Evolutionary conservation across 2,888 invertebrate genomes (phyloP).

Genomic region (Noctua janthe): DNA sequence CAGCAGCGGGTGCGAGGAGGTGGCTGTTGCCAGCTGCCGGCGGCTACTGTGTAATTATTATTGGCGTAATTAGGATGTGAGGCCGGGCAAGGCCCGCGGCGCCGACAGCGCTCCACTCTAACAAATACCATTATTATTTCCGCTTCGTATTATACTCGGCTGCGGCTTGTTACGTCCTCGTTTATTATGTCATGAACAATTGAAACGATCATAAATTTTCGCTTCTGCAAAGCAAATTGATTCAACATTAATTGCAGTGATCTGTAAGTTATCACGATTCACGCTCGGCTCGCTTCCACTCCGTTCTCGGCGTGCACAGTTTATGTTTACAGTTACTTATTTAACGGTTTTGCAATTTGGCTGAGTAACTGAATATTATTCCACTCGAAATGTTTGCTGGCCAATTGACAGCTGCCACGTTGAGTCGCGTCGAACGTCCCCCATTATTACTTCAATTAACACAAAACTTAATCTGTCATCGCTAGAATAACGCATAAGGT

Average conservation of each 20-base stretch:
- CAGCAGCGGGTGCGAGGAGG: constrained; percentile 75
- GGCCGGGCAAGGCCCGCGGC: constrained; percentile 83
- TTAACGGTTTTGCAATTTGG: constrained; percentile 80
- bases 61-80: constrained; percentile 90
- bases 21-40: constrained; percentile 75
- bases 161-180: constrained; percentile 84
- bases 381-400: constrained; percentile 70
- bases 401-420: constrained; percentile 72
- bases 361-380: constrained; percentile 73
- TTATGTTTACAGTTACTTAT: constrained; percentile 81
- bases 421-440: constrained; percentile 51
- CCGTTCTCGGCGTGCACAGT: constrained; percentile 59
- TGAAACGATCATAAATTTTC: constrained; percentile 84
- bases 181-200: constrained; percentile 86
- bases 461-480: constrained; percentile 72
- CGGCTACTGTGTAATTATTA: constrained; percentile 88
- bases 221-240: constrained; percentile 83
- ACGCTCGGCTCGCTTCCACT: constrained; percentile 63
- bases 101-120: constrained; percentile 78
- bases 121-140: constrained; percentile 89
- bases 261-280: constrained; percentile 78
- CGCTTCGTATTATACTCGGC: constrained; percentile 85
- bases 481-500: constrained; percentile 63
- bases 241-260: constrained; percentile 83
- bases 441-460: constrained; percentile 71